Evolutionary conservation across 2,797 vertebrate genomes (phyloP), one percentile per base, ranked within the genome.

Genomic region (Intellagama lesueurii): DNA sequence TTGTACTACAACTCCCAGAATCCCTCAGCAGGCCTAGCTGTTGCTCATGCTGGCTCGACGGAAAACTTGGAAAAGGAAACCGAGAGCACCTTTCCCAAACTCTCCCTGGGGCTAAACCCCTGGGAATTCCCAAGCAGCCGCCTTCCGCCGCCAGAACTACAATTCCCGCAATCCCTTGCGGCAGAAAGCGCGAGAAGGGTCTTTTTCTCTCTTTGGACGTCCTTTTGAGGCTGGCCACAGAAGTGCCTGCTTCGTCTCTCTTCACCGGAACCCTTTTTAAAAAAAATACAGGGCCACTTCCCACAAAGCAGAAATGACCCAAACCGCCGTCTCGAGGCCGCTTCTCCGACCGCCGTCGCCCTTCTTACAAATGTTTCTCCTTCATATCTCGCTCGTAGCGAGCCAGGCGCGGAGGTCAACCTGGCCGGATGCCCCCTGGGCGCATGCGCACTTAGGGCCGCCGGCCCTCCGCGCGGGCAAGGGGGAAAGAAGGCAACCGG

Each of bases 191-290:
- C 9, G 8, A 5, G 17, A 1, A 1, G 79, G 30, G 11, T 7
- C n/a, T n/a, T 49, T 49, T 64, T 19, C 8, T 0, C 0, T 56
- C 47, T 47, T 9, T 30, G 3, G 9, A 3, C 9, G 26, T 16
- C 0, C 17, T 40, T 1, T 0, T 5, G 11, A 1, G 49, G 8
- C 3, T 49, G 40, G 5, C 69, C 6, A 0, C 0, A 1, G 0
- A 0, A 2, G 0, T 32, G 12, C 69, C 56, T 49, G 32, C 3
- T 26, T 4, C 0, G 0, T 5, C 1, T 30, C 1, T 3, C 16
- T 19, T 4, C 2, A 12, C 22, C 7, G 12, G 35, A 44, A 4
- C 5, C 28, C 77, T n/a, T 44, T 26, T 16, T 44, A 0, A 44
- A 3, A 4, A 49, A 2, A 3, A n/a, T 11, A 19, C 16, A 8